These are phyloP conservation scores for Calameuta filiformis DNA, from an alignment of 2,888 invertebrate genomes.

Conservation along the genomic window DNA sequence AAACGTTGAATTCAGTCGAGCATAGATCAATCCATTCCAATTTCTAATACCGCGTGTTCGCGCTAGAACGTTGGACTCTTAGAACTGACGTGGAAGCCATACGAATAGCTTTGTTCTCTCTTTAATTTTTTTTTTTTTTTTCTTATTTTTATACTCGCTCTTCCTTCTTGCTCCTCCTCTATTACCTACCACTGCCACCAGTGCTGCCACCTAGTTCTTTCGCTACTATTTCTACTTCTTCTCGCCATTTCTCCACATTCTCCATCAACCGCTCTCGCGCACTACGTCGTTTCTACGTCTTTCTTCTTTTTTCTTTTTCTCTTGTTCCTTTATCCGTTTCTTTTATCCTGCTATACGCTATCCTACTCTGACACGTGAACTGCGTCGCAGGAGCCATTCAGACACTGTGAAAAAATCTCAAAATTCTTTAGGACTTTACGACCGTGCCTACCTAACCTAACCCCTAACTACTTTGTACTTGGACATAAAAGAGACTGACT, in stretches of 20 bases:
- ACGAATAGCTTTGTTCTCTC: not conserved
- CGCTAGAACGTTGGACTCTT: conserved; percentile 21
- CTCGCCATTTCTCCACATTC: not conserved
- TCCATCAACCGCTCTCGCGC: not conserved
- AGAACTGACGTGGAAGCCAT: not conserved
- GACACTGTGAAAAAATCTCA: not conserved
- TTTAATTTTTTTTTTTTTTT: not conserved
- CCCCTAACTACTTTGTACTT: not conserved
- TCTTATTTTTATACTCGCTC: not conserved
- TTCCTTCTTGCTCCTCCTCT: not conserved
- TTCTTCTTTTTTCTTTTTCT: not conserved
- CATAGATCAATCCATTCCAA: conserved; percentile 49
- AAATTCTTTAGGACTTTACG: not conserved
- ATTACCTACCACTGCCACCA: not conserved
- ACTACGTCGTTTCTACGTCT: not conserved
- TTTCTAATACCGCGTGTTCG: conserved; percentile 29
- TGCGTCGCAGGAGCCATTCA: not conserved
- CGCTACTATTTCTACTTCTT: not conserved
- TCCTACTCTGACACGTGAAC: not conserved
- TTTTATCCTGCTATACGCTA: not conserved
- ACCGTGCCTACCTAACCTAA: not conserved
- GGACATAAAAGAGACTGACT: not conserved
- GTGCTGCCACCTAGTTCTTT: not conserved
- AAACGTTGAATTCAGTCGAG: conserved; percentile 35
- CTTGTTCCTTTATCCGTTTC: not conserved